phyloP scores from a whole-genome alignment of 1,140 invertebrate genomes.

The Paracyclopina nana region DNA sequence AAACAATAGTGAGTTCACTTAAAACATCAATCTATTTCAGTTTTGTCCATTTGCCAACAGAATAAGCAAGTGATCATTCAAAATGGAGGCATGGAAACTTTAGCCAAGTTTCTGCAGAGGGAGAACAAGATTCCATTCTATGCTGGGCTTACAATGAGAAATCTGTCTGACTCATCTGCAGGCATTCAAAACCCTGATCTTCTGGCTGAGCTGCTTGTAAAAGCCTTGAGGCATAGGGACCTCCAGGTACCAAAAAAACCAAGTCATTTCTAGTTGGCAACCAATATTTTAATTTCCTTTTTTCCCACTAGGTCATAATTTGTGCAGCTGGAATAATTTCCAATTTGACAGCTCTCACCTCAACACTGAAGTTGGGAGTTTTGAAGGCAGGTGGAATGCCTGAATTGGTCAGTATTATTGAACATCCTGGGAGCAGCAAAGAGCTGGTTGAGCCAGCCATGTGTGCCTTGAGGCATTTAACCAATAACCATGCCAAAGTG shows the following conservation, averaged over 20 bases:
- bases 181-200: no score
- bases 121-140: conserved; percentile 38
- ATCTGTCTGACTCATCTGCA: conserved; percentile 91
- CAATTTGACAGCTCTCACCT: conserved; percentile 96
- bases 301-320: conserved; percentile 79
- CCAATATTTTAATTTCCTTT: conserved; percentile 75
- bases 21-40: no score
- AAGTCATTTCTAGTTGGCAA: conserved; percentile 32
- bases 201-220: no score
- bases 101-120: conserved; percentile 64
- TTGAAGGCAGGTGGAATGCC: conserved; percentile 86
- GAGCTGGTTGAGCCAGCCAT: conserved; percentile 93
- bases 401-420: conserved; percentile 76
- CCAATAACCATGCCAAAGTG: conserved; percentile 77
- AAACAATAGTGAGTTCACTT: no score
- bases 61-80: conserved; percentile 95
- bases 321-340: conserved; percentile 94
- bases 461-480: conserved; percentile 51
- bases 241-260: no score
- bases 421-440: conserved; percentile 82
- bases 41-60: conserved; percentile 88
- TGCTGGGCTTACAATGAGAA: conserved; percentile 93
- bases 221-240: no score
- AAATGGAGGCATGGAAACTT: conserved; percentile 87
- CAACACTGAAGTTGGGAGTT: conserved; percentile 73